These are phyloP conservation scores for Kudoa iwatai DNA, from an alignment of 30 jellyfish, hydroid and myxozoan genomes.

Conservation along the genomic window DNA sequence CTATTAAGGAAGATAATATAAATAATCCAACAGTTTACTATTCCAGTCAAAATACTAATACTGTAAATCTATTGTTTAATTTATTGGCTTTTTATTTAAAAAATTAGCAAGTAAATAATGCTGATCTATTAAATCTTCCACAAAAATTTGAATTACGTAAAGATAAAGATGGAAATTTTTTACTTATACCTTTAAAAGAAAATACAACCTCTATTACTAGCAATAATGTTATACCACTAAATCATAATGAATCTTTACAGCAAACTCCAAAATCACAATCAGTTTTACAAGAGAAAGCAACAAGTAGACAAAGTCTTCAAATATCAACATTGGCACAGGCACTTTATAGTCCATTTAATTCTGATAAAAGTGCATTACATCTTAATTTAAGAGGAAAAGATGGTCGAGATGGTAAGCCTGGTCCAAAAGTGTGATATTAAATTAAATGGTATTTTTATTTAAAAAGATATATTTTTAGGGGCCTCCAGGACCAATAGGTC, in stretches of 20 bases:
- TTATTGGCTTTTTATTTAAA: no score
- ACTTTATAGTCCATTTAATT: slow-evolving; percentile 61
- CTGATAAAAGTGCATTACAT: slow-evolving; percentile 50
- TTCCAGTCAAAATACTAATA: no score
- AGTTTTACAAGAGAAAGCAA: not conserved
- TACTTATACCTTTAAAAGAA: not conserved
- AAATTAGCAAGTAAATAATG: no score
- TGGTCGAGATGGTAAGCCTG: slow-evolving; percentile 57
- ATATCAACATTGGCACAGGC: slow-evolving; percentile 49
- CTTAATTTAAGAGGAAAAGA: slow-evolving; percentile 74
- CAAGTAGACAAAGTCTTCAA: slow-evolving; percentile 1
- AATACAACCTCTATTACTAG: not conserved
- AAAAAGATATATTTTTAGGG: slow-evolving; percentile 4
- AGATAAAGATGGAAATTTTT: not conserved
- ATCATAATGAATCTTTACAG: not conserved
- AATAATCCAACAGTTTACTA: no score
- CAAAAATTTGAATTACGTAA: not conserved
- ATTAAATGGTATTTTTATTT: not conserved
- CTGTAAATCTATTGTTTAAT: no score
- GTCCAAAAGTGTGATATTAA: slow-evolving; percentile 13
- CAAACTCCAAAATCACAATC: not conserved
- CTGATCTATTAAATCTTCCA: no score
- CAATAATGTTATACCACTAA: not conserved
- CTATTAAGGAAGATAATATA: no score
- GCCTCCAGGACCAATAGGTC: slow-evolving; percentile 4